phyloP scores from a whole-genome alignment of 2,113 vertebrate genomes.

The Ammospiza caudacuta region DNA sequence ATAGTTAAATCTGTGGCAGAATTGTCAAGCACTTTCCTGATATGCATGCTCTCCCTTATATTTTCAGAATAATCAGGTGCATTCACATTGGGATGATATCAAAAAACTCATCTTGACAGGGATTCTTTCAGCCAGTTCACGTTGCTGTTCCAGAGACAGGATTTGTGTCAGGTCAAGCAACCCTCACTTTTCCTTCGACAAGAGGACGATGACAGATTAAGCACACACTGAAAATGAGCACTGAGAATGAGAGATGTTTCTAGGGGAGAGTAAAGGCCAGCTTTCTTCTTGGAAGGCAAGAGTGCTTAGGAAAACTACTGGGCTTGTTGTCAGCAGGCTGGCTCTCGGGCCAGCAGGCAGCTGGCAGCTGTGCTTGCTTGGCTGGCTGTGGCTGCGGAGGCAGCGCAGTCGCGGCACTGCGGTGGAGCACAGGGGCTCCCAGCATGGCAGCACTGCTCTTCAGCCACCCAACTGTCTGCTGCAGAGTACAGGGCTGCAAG shows the following conservation, averaged over 20 bases:
- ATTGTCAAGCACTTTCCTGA: not conserved
- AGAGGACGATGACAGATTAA: not conserved
- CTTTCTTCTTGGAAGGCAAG: not conserved
- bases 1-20: not conserved
- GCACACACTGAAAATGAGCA: not conserved
- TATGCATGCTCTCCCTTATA: not conserved
- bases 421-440: not conserved
- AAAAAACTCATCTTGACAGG: not conserved
- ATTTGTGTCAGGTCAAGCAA: constrained; percentile 7
- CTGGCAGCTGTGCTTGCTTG: not conserved
- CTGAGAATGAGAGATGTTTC: not conserved
- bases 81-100: not conserved
- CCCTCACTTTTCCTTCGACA: not conserved
- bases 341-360: not conserved
- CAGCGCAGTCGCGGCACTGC: rapidly evolving
- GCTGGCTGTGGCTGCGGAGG: not conserved
- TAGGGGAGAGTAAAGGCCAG: not conserved
- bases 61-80: not conserved
- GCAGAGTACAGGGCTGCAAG: not conserved
- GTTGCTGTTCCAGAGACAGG: not conserved
- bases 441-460: not conserved
- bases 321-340: not conserved
- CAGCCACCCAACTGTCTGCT: not conserved
- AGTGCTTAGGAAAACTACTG: not conserved
- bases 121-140: not conserved